These are phyloP conservation scores for Amphipyra berbera DNA, from an alignment of 2,888 invertebrate genomes.

Conservation along the genomic window DNA sequence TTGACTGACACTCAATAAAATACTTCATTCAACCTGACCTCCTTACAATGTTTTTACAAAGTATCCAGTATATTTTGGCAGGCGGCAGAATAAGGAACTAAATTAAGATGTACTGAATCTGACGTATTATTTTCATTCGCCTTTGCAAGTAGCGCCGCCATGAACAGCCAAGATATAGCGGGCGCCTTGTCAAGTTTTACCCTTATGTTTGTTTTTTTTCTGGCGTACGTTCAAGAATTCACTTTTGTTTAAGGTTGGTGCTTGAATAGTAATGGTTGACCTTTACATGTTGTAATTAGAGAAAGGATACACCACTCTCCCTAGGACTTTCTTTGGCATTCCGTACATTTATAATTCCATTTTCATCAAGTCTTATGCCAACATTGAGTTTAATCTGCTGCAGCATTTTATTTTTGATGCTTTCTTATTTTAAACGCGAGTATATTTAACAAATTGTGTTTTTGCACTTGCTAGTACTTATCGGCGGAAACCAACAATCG, in stretches of 20 bases:
- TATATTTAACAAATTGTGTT: too few species aligned
- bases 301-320: conserved; percentile 15
- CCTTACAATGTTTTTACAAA: conserved; percentile 21
- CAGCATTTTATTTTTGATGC: background rate
- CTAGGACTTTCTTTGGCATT: conserved; percentile 32
- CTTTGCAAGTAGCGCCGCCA: conserved; percentile 1
- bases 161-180: conserved; percentile 15
- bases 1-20: conserved; percentile 23
- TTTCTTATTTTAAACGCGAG: too few species aligned
- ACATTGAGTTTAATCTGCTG: too few species aligned
- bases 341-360: background rate
- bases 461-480: too few species aligned
- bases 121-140: background rate
- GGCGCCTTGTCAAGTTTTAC: conserved; percentile 1
- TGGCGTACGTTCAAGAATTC: conserved; percentile 42
- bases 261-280: conserved; percentile 36
- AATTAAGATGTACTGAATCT: background rate
- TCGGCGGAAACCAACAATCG: too few species aligned
- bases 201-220: conserved; percentile 8
- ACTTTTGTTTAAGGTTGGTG: conserved; percentile 31
- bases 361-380: too few species aligned
- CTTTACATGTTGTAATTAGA: conserved; percentile 23
- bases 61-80: conserved; percentile 3
- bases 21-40: conserved; percentile 26
- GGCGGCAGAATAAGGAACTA: background rate